Conservation (phyloP, 92 coral and sea anemone species). For the Siderastrea siderea region DNA sequence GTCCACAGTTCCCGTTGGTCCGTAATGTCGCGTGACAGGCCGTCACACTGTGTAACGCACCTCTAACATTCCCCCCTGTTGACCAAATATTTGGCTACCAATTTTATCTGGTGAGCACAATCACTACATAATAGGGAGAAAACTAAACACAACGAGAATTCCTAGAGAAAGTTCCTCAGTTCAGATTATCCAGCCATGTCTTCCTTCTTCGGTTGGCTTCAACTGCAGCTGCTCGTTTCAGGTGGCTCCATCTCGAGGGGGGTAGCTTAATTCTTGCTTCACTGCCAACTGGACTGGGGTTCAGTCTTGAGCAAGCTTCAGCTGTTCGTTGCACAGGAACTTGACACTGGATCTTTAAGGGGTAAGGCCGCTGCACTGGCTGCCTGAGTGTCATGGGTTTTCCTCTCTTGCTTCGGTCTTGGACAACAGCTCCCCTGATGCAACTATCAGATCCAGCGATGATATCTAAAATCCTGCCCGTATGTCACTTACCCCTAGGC, state of each 20-base stretch:
- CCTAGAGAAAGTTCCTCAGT: neutral
- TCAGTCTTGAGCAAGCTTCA: neutral
- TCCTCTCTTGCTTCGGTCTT: too few species aligned
- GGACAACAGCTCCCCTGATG: too few species aligned
- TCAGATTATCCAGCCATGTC: constrained; percentile 7
- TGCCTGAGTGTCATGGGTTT: too few species aligned
- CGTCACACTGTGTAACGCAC: too few species aligned
- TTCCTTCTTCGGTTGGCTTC: constrained; percentile 9
- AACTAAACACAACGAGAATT: neutral
- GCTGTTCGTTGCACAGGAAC: neutral
- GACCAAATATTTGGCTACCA: neutral
- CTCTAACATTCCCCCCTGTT: constrained; percentile 3
- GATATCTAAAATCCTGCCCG: too few species aligned
- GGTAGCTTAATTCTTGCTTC: neutral
- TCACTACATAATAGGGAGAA: neutral
- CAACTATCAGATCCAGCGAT: too few species aligned
- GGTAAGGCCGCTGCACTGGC: too few species aligned
- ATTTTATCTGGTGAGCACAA: neutral
- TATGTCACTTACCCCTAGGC: too few species aligned
- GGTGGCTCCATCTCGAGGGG: neutral
- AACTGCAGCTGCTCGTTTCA: neutral
- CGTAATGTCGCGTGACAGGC: too few species aligned
- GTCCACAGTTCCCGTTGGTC: too few species aligned
- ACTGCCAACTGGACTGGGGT: neutral
- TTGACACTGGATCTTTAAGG: too few species aligned